These are phyloP conservation scores for Dorcus parallelipipedus DNA, from an alignment of 2,888 invertebrate genomes.

Conservation along the genomic window DNA sequence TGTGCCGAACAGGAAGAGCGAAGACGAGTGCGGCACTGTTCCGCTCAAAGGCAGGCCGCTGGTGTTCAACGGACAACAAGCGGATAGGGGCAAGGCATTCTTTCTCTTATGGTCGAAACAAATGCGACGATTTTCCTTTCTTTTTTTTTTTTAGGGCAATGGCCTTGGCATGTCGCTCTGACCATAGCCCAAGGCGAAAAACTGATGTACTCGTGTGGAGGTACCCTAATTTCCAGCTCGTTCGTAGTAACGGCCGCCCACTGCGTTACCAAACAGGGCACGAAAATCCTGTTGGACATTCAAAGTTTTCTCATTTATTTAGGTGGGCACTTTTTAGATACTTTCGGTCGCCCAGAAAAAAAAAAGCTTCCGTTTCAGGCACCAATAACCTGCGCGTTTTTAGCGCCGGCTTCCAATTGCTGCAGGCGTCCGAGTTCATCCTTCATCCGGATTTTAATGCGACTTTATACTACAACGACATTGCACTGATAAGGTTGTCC, in stretches of 20 bases:
- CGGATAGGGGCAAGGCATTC: constrained; percentile 51
- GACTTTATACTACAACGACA: constrained; percentile 49
- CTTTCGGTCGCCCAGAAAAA: no score
- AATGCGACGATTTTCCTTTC: background rate
- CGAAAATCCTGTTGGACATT: constrained; percentile 35
- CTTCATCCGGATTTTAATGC: constrained; percentile 46
- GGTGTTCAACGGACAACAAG: constrained; percentile 58
- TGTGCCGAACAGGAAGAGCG: background rate
- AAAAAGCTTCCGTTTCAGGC: constrained; percentile 25
- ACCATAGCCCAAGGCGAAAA: constrained; percentile 49
- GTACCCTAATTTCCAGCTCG: constrained; percentile 55
- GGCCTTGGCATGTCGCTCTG: constrained; percentile 65
- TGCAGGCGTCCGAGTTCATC: constrained; percentile 44
- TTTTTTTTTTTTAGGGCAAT: constrained; percentile 29
- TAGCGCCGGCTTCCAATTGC: constrained; percentile 50
- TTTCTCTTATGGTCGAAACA: background rate
- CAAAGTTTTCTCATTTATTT: constrained; percentile 41
- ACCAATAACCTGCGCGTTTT: constrained; percentile 39
- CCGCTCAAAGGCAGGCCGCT: constrained; percentile 53
- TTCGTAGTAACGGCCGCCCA: constrained; percentile 64
- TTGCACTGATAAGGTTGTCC: constrained; percentile 54
- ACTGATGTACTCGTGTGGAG: constrained; percentile 62
- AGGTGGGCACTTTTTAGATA: constrained; percentile 27
- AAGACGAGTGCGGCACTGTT: constrained; percentile 47
- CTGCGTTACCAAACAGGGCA: constrained; percentile 53